phyloP scores from a whole-genome alignment of 2,113 vertebrate species.

The Oenanthe oenanthe region DNA sequence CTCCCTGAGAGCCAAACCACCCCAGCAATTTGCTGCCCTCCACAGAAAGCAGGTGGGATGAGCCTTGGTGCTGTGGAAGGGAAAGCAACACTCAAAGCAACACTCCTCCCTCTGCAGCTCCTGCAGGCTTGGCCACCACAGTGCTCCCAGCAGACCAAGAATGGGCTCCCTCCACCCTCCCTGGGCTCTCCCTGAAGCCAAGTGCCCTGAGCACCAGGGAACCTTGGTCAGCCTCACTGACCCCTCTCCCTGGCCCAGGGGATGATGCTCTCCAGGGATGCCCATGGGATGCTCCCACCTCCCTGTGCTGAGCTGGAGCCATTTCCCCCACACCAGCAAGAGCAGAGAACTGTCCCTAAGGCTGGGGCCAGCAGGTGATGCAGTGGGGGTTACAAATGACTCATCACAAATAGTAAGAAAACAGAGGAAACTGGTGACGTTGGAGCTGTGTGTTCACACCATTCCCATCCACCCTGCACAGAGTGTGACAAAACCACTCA shows the following conservation, averaged over 20 bases:
- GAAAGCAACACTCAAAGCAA: background rate
- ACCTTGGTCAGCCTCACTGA: fast-evolving
- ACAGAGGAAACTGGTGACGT: background rate
- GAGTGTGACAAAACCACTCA: background rate
- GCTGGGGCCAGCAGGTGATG: background rate
- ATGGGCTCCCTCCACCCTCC: too few species aligned
- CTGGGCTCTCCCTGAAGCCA: background rate
- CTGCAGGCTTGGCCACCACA: background rate
- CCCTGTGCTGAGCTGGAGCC: background rate
- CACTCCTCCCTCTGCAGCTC: background rate
- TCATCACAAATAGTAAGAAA: background rate
- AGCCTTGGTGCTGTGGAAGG: background rate
- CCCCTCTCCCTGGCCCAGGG: background rate
- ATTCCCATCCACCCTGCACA: background rate
- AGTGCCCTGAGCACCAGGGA: background rate
- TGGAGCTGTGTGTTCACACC: background rate
- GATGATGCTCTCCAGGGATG: background rate
- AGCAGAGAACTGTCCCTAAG: background rate
- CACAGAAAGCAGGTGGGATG: background rate
- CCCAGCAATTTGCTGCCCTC: background rate
- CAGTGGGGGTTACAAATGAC: background rate
- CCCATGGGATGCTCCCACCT: background rate
- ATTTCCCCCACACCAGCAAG: fast-evolving
- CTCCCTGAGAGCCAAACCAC: background rate
- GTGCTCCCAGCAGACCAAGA: background rate